Evolutionary conservation across 2,888 invertebrate genomes (phyloP), one percentile per base, ranked within the genome.

Genomic region (Pristionchus japonicus): DNA sequence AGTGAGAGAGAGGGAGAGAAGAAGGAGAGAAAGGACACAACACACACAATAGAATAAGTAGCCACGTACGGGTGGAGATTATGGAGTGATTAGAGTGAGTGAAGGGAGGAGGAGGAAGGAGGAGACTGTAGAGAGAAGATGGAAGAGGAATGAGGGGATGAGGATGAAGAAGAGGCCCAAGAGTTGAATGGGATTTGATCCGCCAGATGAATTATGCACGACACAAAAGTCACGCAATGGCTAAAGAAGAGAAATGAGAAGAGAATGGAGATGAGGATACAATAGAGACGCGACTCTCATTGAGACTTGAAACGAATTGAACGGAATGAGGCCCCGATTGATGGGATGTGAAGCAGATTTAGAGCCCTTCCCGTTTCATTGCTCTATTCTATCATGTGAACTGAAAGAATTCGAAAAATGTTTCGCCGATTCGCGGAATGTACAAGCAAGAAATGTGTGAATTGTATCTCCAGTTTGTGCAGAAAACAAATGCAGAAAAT

Each of bases 191-290:
- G 70, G 77, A 77, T 77, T 27, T 43, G 77, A 77, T 77, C 77
- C 43, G 43, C 77, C n/a, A n/a, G n/a, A 83, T 83, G 82, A 83
- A 83, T 83, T 83, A 83, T 52, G 52, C 82, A 83, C 82, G 82
- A 83, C 52, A 83, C 82, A 83, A 83, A 83, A 49, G 82, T 83
- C 82, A 83, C 82, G 82, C 82, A 52, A 83, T 83, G 77, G 27
- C 27, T 77, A 47, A 77, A 77, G 82, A 83, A 82, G 82, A 83
- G 82, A 49, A 83, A 52, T 52, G 82, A 83, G 82, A 52, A 52
- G 49, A 82, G 82, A 77, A 77, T 77, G 77, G 77, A 77, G 77
- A 77, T 43, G 43, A 27, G 37, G 77, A 77, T 77, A 77, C 77
- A 77, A 77, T n/a, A 77, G 77, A 47, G 77, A 77, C 27, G 43